Conservation (phyloP, 2,797 vertebrate genomes). For the Aeoliscus strigatus region DNA sequence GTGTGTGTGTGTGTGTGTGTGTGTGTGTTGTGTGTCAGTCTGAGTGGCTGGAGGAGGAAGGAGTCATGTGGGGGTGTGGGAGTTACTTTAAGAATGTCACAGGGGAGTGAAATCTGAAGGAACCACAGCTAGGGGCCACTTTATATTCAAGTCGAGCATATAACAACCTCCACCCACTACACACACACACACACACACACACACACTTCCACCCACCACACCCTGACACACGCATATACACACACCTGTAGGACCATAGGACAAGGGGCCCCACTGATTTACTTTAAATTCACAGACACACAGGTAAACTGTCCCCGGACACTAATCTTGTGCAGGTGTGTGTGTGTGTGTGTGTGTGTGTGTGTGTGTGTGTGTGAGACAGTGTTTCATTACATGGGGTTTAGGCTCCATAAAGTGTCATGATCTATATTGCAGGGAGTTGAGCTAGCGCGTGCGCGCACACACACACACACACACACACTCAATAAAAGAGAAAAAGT, state of each 20-base stretch:
- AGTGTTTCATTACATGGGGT: slow-evolving; percentile 53
- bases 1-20: slow-evolving; percentile 3
- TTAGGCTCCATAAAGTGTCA: slow-evolving; percentile 41
- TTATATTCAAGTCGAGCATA: slow-evolving; percentile 21
- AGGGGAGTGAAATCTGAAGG: slow-evolving; percentile 12
- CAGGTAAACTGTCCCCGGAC: slow-evolving; percentile 35
- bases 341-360: no score
- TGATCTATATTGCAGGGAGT: slow-evolving; percentile 39
- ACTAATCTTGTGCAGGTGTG: slow-evolving; percentile 31
- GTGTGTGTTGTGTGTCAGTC: neutral
- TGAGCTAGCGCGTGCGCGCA: no score
- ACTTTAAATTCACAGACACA: slow-evolving; percentile 18
- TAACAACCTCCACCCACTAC: no score
- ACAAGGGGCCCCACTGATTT: slow-evolving; percentile 16
- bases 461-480: no score
- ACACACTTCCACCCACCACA: slow-evolving; percentile 29
- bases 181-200: no score
- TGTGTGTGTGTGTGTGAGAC: slow-evolving; percentile 7
- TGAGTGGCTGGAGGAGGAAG: neutral
- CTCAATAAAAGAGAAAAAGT: no score
- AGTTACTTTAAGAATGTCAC: slow-evolving; percentile 18
- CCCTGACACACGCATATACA: slow-evolving; percentile 15
- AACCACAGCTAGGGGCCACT: slow-evolving; percentile 26
- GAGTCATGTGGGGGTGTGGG: neutral
- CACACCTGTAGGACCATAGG: slow-evolving; percentile 21